Conservation (phyloP, 2,888 invertebrate species). For the Hypolimnas misippus region DNA sequence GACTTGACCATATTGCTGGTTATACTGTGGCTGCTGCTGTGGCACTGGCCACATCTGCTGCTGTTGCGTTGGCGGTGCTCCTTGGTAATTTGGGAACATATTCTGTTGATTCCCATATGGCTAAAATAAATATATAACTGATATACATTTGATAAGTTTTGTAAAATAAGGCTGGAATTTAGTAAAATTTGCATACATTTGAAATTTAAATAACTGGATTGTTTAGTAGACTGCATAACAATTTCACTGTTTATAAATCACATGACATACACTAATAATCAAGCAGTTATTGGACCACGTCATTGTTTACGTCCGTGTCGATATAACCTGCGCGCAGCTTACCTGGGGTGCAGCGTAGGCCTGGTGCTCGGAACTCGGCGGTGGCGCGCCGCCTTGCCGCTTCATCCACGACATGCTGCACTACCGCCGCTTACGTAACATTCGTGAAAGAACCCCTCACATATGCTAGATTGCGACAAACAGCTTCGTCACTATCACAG, state of each 20-base stretch:
- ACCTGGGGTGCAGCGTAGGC: conserved; percentile 69
- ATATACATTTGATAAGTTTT: not conserved
- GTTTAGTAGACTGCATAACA: not conserved
- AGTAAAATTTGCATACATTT: not conserved
- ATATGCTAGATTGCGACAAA: conserved; percentile 68
- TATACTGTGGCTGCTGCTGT: conserved; percentile 56
- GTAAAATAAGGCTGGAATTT: not conserved
- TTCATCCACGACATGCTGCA: conserved; percentile 80
- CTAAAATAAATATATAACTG: conserved; percentile 50
- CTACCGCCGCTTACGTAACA: conserved; percentile 79
- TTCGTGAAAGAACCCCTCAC: conserved; percentile 63
- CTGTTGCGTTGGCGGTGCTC: conserved; percentile 48
- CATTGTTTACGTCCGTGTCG: conserved; percentile 71
- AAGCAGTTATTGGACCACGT: conserved; percentile 63
- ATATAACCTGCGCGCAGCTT: conserved; percentile 62
- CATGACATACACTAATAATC: conserved; percentile 46
- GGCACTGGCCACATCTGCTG: conserved; percentile 71
- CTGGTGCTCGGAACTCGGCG: conserved; percentile 60
- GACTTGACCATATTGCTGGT: conserved; percentile 73
- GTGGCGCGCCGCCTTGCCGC: conserved; percentile 62
- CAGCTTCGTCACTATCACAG: conserved; percentile 72
- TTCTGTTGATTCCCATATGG: conserved; percentile 66
- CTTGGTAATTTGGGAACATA: conserved; percentile 66
- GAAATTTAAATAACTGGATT: not conserved
- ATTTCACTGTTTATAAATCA: conserved; percentile 46